These are phyloP conservation scores for Napeogenes sylphis DNA, from an alignment of 2,888 invertebrate species.

Conservation along the genomic window DNA sequence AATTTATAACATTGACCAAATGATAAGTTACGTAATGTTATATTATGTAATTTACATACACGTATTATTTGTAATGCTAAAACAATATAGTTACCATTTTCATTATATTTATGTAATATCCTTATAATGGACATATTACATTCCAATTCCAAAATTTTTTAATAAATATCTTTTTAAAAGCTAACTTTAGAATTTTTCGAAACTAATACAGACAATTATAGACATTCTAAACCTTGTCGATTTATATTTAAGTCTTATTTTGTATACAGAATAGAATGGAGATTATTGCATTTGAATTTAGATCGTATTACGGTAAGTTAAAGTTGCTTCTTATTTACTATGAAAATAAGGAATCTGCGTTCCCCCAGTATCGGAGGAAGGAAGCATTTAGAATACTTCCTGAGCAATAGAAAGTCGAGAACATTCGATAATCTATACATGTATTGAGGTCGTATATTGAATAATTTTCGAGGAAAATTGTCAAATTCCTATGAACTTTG, in stretches of 20 bases:
- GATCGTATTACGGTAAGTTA: conserved; percentile 10
- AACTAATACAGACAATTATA: too few relatives aligned
- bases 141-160: too few relatives aligned
- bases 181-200: too few relatives aligned
- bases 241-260: conserved; percentile 6
- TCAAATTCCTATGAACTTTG: conserved; percentile 1
- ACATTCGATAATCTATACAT: conserved; percentile 19
- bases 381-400: conserved; percentile 33
- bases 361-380: conserved; percentile 25
- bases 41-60: too few relatives aligned
- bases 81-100: too few relatives aligned
- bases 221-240: not conserved
- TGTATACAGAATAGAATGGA: not conserved
- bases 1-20: too few relatives aligned
- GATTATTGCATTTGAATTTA: conserved; percentile 4
- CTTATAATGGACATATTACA: too few relatives aligned
- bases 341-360: conserved; percentile 2
- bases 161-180: too few relatives aligned
- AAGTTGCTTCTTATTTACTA: conserved; percentile 15
- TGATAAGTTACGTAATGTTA: too few relatives aligned
- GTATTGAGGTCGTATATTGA: conserved; percentile 8
- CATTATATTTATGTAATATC: too few relatives aligned
- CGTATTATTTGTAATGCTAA: too few relatives aligned
- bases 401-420: conserved; percentile 27
- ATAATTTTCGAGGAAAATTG: conserved; percentile 5